A percentile compares a stretch with the other conserved stretches of the same genome.
Evolutionary conservation across 2,797 vertebrate genomes (phyloP).

Genomic region (Esox masquinongy): DNA sequence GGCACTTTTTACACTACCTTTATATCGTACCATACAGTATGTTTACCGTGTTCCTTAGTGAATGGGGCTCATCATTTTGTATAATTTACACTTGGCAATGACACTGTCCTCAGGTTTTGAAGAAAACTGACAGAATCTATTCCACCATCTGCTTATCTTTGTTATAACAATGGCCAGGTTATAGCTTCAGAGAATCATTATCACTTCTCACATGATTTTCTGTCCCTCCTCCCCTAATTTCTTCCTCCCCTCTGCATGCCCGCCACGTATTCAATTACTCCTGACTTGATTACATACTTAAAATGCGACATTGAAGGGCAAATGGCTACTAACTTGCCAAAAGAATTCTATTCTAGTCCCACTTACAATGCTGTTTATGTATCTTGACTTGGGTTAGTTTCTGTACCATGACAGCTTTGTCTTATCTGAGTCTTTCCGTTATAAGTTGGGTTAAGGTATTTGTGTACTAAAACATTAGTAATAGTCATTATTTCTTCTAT

Average conservation of each 20-base stretch:
- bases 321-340: slow-evolving; percentile 52
- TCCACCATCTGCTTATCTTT: slow-evolving; percentile 60
- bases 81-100: slow-evolving; percentile 2
- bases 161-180: slow-evolving; percentile 22
- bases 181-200: slow-evolving; percentile 15
- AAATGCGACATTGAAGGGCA: slow-evolving; percentile 60
- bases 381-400: not conserved
- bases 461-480: not conserved
- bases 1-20: not conserved
- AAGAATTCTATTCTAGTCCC: slow-evolving; percentile 1
- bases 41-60: not conserved
- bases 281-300: slow-evolving; percentile 67
- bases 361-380: slow-evolving; percentile 2
- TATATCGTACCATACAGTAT: not conserved
- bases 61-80: not conserved
- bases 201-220: not conserved
- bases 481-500: not conserved
- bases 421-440: not conserved
- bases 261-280: slow-evolving; percentile 70
- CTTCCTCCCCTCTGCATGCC: slow-evolving; percentile 44
- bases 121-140: slow-evolving; percentile 61
- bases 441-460: not conserved
- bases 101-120: slow-evolving; percentile 37
- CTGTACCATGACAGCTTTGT: not conserved
- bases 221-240: slow-evolving; percentile 17